phyloP scores from a whole-genome alignment of 2,113 vertebrate species.

The Eulacestoma nigropectus region DNA sequence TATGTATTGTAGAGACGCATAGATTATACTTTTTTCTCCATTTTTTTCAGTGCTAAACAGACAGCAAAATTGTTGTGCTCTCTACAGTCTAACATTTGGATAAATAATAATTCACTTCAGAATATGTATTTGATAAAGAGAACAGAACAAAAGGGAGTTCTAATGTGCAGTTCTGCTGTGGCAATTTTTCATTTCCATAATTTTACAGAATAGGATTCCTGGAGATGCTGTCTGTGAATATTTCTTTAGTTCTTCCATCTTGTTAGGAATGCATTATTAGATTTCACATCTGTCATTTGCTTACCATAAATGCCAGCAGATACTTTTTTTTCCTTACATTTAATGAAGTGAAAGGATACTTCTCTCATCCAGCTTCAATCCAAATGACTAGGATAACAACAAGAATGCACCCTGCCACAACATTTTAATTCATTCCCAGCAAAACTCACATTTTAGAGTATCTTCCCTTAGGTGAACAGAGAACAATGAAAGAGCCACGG shows the following conservation, averaged over 20 bases:
- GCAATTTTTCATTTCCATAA: background rate
- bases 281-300: background rate
- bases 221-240: background rate
- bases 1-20: background rate
- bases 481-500: background rate
- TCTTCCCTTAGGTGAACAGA: background rate
- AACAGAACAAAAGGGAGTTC: background rate
- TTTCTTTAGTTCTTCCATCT: background rate
- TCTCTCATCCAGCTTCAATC: background rate
- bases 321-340: background rate
- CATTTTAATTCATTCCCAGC: background rate
- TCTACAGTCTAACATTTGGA: background rate
- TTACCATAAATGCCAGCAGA: background rate
- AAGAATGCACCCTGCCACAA: background rate
- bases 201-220: background rate
- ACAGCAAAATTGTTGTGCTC: background rate
- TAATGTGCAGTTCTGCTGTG: background rate
- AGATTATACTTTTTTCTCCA: rapidly evolving
- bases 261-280: background rate
- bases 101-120: background rate
- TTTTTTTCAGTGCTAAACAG: background rate
- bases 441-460: background rate
- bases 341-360: background rate
- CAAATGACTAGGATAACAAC: background rate
- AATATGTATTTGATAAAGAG: background rate